These are phyloP conservation scores for Andrena chrysosceles DNA, from an alignment of 2,888 invertebrate genomes.

Conservation along the genomic window DNA sequence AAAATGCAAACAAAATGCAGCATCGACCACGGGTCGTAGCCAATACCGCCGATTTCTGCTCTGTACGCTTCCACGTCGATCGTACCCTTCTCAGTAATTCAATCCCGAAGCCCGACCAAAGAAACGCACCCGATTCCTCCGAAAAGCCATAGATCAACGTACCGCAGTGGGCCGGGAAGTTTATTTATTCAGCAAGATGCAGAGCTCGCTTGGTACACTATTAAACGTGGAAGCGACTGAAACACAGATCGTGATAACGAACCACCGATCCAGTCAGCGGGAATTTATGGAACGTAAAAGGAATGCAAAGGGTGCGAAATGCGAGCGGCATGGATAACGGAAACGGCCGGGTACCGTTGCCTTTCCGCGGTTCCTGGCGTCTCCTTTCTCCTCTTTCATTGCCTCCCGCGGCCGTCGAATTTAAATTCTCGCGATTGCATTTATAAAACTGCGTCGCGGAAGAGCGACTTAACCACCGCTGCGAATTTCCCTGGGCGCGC, in stretches of 20 bases:
- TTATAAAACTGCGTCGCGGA: constrained; percentile 37
- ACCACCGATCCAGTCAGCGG: constrained; percentile 46
- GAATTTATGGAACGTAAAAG: constrained; percentile 60
- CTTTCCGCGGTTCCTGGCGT: neutral
- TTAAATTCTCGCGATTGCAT: constrained; percentile 44
- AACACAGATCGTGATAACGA: constrained; percentile 55
- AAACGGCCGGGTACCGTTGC: neutral
- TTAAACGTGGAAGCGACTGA: constrained; percentile 21
- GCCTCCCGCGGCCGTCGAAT: neutral
- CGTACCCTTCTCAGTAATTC: neutral
- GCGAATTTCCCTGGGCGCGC: neutral
- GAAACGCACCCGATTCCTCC: neutral
- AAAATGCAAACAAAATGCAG: constrained; percentile 20
- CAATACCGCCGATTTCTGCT: constrained; percentile 23
- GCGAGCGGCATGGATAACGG: constrained; percentile 9
- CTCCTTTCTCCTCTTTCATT: neutral
- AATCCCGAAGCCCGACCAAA: neutral
- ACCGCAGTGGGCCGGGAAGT: neutral
- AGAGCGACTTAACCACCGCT: constrained; percentile 33
- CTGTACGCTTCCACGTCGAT: neutral
- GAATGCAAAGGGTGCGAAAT: constrained; percentile 41
- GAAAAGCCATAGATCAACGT: neutral
- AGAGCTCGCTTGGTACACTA: neutral
- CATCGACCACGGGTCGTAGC: constrained; percentile 9
- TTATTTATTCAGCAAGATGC: neutral